phyloP scores from a whole-genome alignment of 2,888 invertebrate species.

The Xanthorhoe spadicearia region DNA sequence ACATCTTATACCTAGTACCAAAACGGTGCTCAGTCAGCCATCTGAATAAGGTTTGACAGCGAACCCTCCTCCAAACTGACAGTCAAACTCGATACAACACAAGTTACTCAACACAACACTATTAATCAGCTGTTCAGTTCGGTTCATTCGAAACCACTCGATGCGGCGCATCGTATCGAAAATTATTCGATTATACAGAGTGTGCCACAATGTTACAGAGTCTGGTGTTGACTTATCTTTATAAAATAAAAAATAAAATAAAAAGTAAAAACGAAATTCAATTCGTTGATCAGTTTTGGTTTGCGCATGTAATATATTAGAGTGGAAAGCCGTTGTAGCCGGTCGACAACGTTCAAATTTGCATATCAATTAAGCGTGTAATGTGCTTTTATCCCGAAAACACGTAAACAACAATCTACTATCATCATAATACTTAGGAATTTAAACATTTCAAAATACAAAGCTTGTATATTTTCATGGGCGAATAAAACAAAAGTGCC shows the following conservation, averaged over 20 bases:
- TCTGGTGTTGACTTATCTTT: too few species aligned
- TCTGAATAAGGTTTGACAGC: conserved; percentile 5
- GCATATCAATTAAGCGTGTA: not conserved
- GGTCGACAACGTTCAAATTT: not conserved
- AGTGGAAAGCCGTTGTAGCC: too few species aligned
- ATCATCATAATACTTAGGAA: not conserved
- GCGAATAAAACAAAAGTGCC: not conserved
- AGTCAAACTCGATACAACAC: conserved; percentile 22
- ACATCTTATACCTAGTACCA: not conserved
- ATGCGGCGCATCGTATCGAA: not conserved
- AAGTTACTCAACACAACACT: conserved; percentile 12
- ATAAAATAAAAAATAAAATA: too few species aligned
- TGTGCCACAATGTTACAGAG: too few species aligned
- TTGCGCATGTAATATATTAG: too few species aligned
- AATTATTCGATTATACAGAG: too few species aligned
- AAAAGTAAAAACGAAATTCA: too few species aligned
- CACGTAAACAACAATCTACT: not conserved
- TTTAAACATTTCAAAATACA: not conserved
- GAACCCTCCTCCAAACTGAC: conserved; percentile 33
- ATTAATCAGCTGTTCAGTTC: conserved; percentile 21
- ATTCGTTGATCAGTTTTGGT: too few species aligned
- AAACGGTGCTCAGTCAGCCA: conserved; percentile 2
- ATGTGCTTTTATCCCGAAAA: not conserved
- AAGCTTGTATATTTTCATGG: not conserved
- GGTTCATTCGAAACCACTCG: not conserved